phyloP scores from a whole-genome alignment of 2,888 invertebrate species.

The Neoscelio sp. region DNA sequence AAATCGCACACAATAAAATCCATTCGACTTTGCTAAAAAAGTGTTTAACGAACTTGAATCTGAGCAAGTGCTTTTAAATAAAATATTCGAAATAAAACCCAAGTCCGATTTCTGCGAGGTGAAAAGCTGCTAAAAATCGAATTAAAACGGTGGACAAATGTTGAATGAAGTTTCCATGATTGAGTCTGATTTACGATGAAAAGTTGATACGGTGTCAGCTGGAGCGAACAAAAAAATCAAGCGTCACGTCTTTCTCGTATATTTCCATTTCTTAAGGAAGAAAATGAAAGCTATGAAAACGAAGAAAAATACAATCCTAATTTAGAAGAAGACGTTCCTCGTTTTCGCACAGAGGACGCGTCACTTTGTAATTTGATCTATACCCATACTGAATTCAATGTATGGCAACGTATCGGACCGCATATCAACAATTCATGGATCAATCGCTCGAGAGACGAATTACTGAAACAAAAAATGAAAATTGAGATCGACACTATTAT shows the following conservation, averaged over 20 bases:
- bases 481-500: slow-evolving; percentile 62
- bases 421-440: slow-evolving; percentile 65
- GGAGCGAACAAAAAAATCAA: slow-evolving; percentile 46
- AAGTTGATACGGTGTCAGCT: slow-evolving; percentile 46
- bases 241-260: slow-evolving; percentile 58
- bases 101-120: background rate
- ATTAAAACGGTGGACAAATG: slow-evolving; percentile 45
- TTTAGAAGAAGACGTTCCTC: slow-evolving; percentile 46
- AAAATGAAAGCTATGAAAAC: slow-evolving; percentile 61
- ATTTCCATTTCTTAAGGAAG: slow-evolving; percentile 53
- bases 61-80: slow-evolving; percentile 13
- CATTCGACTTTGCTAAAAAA: background rate
- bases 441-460: slow-evolving; percentile 53
- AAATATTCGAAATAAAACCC: slow-evolving; percentile 14
- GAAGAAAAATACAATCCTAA: slow-evolving; percentile 65
- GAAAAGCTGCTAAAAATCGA: slow-evolving; percentile 1
- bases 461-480: slow-evolving; percentile 59
- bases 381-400: slow-evolving; percentile 64
- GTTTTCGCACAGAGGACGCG: slow-evolving; percentile 56
- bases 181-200: slow-evolving; percentile 59
- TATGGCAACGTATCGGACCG: slow-evolving; percentile 59
- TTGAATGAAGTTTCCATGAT: slow-evolving; percentile 45
- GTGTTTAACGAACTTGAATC: slow-evolving; percentile 2
- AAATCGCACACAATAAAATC: slow-evolving; percentile 27
- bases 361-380: slow-evolving; percentile 66